Evolutionary conservation across 2,888 invertebrate species (phyloP).

Genomic region (Agrochola macilenta): DNA sequence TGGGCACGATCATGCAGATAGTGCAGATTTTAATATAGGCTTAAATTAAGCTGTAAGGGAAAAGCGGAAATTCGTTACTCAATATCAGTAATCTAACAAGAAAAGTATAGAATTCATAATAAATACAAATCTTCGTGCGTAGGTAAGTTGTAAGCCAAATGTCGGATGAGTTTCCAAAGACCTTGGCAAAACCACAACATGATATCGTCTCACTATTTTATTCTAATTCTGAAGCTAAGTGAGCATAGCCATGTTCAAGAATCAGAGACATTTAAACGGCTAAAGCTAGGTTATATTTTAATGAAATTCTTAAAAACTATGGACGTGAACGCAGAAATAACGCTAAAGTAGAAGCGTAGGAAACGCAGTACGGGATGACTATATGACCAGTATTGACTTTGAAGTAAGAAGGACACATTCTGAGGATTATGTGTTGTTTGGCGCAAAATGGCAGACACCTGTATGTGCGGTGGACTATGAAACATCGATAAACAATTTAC

Average conservation of each 20-base stretch:
- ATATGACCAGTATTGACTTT: neutral
- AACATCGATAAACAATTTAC: neutral
- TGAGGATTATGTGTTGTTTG: neutral
- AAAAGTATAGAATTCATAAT: neutral
- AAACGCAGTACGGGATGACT: neutral
- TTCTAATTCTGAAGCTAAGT: conserved; percentile 38
- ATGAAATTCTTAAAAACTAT: neutral
- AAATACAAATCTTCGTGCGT: conserved; percentile 7
- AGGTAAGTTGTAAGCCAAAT: conserved; percentile 31
- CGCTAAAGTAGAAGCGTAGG: neutral
- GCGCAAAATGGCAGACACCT: neutral
- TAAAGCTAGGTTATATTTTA: conserved; percentile 24
- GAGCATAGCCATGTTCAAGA: conserved; percentile 37
- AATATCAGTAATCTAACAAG: conserved; percentile 1
- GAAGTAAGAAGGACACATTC: neutral
- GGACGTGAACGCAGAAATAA: neutral
- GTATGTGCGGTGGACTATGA: neutral
- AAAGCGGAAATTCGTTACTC: conserved; percentile 25
- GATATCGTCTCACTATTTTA: conserved; percentile 28
- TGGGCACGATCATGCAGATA: conserved; percentile 72
- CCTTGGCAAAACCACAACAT: conserved; percentile 46
- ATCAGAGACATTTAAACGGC: conserved; percentile 23
- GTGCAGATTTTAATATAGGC: conserved; percentile 59
- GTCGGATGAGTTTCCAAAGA: conserved; percentile 32
- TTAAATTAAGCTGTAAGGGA: conserved; percentile 58